These are phyloP conservation scores for Palythoa grandis DNA, from an alignment of 92 coral and sea anemone genomes.

Conservation along the genomic window DNA sequence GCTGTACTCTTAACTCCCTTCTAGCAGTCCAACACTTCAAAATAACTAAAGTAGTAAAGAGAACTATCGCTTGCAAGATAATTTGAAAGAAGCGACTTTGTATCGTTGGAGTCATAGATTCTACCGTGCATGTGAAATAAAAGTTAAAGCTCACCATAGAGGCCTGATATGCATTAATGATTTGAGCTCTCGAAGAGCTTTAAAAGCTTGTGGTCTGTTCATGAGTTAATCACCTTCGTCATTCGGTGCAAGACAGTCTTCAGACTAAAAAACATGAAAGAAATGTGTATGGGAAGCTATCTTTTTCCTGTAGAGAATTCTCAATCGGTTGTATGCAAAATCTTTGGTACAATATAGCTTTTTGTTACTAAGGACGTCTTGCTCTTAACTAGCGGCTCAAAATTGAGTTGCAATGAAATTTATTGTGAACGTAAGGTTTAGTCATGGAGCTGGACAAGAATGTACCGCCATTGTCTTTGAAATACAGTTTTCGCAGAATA, in stretches of 20 bases:
- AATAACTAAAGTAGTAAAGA: neutral
- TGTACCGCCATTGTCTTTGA: too few species aligned
- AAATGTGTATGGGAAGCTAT: neutral
- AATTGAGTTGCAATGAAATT: neutral
- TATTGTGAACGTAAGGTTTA: too few species aligned
- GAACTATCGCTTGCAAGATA: neutral
- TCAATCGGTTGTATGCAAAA: neutral
- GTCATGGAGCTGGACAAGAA: too few species aligned
- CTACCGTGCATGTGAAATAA: neutral
- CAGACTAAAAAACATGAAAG: too few species aligned
- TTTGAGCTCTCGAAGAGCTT: slow-evolving; percentile 16
- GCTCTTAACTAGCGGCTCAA: neutral
- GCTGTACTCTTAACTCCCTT: neutral
- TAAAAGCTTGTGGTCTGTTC: slow-evolving; percentile 15
- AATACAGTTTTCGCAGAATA: too few species aligned
- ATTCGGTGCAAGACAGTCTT: neutral
- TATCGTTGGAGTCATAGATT: neutral
- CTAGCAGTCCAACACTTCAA: neutral
- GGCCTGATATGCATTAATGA: slow-evolving; percentile 6
- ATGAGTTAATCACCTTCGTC: slow-evolving; percentile 19
- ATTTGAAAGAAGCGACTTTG: neutral
- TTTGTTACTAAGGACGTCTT: neutral
- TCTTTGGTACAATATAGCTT: neutral
- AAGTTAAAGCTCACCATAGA: neutral
- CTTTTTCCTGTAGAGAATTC: neutral